These are phyloP conservation scores for Centropus unirufus DNA, from an alignment of 2,113 vertebrate genomes.

Conservation along the genomic window DNA sequence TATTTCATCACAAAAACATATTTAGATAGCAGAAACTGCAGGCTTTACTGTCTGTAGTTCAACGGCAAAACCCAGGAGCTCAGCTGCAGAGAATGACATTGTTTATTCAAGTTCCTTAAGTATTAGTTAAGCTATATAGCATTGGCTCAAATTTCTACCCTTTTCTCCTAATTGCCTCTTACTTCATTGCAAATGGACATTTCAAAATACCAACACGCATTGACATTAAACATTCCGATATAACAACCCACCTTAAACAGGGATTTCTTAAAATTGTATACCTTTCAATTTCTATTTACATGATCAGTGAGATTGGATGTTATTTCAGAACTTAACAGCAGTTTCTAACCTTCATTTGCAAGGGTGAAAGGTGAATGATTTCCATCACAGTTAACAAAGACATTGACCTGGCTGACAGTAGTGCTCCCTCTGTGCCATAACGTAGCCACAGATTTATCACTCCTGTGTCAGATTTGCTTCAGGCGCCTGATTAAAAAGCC, in stretches of 20 bases:
- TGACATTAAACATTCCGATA: background rate
- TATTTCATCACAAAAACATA: background rate
- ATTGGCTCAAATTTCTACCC: background rate
- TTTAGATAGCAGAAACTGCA: background rate
- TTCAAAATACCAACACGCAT: background rate
- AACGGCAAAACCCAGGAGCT: background rate
- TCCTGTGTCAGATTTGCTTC: constrained; percentile 42
- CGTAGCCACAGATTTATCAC: constrained; percentile 47
- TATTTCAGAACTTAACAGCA: constrained; percentile 55
- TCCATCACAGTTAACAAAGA: constrained; percentile 62
- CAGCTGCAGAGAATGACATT: background rate
- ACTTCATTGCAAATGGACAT: background rate
- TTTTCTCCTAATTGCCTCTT: background rate
- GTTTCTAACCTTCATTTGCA: constrained; percentile 49
- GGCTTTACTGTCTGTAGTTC: background rate
- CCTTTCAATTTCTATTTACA: background rate
- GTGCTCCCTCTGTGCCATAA: constrained; percentile 30
- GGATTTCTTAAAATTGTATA: background rate
- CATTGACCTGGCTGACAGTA: constrained; percentile 39
- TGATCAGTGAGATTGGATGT: background rate
- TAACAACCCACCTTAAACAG: background rate
- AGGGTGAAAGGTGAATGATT: constrained; percentile 63
- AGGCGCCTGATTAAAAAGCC: constrained; percentile 63
- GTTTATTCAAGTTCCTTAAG: background rate
- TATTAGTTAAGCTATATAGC: background rate